phyloP scores from a whole-genome alignment of 2,888 invertebrate genomes.

The Tetramorium bicarinatum region DNA sequence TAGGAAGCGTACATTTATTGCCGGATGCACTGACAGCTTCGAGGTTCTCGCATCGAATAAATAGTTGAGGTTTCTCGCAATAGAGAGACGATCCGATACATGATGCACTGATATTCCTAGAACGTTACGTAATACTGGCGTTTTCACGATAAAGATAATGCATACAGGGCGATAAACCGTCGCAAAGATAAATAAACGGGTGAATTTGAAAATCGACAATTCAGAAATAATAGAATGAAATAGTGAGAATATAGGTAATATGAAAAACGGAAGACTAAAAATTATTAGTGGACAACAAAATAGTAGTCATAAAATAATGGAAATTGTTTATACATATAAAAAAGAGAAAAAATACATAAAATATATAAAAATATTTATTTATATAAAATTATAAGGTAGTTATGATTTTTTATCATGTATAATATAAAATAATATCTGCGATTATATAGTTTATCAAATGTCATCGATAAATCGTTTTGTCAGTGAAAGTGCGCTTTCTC shows the following conservation, averaged over 20 bases:
- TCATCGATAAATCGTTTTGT: not conserved
- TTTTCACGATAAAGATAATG: conserved; percentile 23
- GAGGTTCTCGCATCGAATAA: not conserved
- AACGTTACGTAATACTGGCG: conserved; percentile 8
- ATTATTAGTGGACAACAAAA: not conserved
- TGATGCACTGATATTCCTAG: conserved; percentile 33
- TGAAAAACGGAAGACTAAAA: not conserved
- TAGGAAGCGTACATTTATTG: conserved; percentile 10
- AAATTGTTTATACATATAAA: too few relatives aligned
- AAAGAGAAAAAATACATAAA: too few relatives aligned
- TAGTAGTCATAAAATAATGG: not conserved
- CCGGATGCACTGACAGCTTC: not conserved
- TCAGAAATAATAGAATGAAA: not conserved
- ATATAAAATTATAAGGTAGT: not conserved
- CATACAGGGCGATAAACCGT: not conserved
- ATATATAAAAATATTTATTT: too few relatives aligned
- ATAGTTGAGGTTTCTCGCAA: conserved; percentile 15
- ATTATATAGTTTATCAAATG: not conserved
- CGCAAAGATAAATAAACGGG: not conserved
- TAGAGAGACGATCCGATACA: not conserved
- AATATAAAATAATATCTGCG: not conserved
- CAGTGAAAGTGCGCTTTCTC: not conserved
- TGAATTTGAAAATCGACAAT: not conserved
- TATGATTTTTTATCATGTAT: not conserved
- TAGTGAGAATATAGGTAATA: not conserved